These are phyloP conservation scores for Holcopasites calliopsidis DNA, from an alignment of 1,140 invertebrate species.

Conservation along the genomic window DNA sequence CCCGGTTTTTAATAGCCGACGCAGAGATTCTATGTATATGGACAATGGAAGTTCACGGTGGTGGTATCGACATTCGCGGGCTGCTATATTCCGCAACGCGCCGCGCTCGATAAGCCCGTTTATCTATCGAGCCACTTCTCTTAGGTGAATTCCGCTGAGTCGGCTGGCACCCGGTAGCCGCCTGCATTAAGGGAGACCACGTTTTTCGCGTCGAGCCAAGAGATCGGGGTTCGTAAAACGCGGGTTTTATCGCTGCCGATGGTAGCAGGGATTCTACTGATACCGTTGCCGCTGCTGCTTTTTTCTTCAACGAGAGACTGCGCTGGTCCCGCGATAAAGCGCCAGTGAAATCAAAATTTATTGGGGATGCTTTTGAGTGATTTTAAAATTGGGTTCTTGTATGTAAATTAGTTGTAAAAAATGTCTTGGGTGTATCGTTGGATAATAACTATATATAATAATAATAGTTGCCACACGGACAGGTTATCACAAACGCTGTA, in stretches of 20 bases:
- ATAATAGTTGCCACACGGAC: too few relatives aligned
- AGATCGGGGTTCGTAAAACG: conserved; percentile 9
- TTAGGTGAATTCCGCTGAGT: background rate
- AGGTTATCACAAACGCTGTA: too few relatives aligned
- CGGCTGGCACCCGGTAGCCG: conserved; percentile 4
- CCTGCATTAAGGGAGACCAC: conserved; percentile 3
- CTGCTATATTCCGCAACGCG: background rate
- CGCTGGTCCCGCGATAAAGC: too few relatives aligned
- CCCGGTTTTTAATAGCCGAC: background rate
- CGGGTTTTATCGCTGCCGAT: conserved; percentile 12
- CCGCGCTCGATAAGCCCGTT: background rate
- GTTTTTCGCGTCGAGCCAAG: background rate
- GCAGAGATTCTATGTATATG: background rate
- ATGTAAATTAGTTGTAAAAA: too few relatives aligned
- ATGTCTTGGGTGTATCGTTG: too few relatives aligned
- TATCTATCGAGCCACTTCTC: conserved; percentile 13
- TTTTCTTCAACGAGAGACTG: too few relatives aligned
- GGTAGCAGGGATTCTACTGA: background rate
- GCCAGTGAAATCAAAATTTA: too few relatives aligned
- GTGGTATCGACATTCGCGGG: background rate
- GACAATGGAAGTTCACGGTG: conserved; percentile 23
- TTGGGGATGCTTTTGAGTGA: too few relatives aligned
- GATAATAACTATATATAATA: too few relatives aligned
- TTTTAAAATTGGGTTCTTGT: too few relatives aligned
- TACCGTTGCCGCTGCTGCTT: background rate